Base-by-base conservation (phyloP, 1,140 invertebrate species). In the Zaprionus nigranus region DNA sequence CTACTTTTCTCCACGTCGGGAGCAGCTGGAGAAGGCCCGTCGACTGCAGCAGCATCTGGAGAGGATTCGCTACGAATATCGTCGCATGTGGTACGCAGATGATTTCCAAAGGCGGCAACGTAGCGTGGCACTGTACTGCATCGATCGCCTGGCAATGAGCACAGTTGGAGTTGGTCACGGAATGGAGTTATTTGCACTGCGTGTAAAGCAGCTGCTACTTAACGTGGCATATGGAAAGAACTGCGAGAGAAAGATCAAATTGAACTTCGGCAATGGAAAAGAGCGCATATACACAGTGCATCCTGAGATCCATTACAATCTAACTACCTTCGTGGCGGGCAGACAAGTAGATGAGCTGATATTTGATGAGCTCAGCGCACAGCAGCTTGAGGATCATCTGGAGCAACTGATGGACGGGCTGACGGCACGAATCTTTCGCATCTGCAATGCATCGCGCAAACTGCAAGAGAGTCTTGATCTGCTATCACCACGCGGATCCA, bases 31-130 rank as follows among this genome's bases (percentile, higher is more conserved):
- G 7, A 64, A 30, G 17, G 69, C 69, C 7, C 60, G 60, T 3
- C 60, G 51, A 7, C 30, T 72, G 5, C 43, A 54, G 17, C 26
- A 54, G 15, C 49, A 24, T 12, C 12, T 63, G 6, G 5, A 0
- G 5, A 2, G 9, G 2, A 63, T 70, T 20, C 68, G 68, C 3
- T 1, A 12, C 5, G 58, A 34, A 2, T 64, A 71, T 17, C 20
- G 6, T 2, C 17, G 17, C 7, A 4, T 38, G 1, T 40, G 12
- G 34, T 12, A 0, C 26, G 36, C 68, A 15, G n/a, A 30, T 0
- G 20, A 54, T 6, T 54, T n/a, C n/a, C n/a, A n/a, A n/a, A n/a
- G n/a, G n/a, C 59, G 68, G 5, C 60, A 71, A 26, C 68, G n/a
- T 12, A 51, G 46, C 13, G 59, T 63, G 1, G 68, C 68, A 3